Percentiles rank a stretch among this genome's conserved stretches.
phyloP scores from a whole-genome alignment of 2,113 vertebrate species.

The Dolichotis patagonum region DNA sequence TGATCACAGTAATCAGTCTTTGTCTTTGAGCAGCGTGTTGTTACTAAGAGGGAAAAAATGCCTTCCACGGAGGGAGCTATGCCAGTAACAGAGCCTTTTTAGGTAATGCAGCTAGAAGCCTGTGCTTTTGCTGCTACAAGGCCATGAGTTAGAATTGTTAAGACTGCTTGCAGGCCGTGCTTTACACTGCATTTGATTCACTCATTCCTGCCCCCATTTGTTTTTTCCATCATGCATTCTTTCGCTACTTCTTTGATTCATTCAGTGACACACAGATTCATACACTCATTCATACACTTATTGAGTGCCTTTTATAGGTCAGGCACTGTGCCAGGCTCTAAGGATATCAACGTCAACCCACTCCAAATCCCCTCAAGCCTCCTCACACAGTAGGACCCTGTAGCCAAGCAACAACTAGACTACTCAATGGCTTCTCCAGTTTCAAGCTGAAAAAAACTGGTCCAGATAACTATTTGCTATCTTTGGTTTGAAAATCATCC shows the following conservation, averaged over 20 bases:
- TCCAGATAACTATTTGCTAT: background rate
- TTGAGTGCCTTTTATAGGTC: background rate
- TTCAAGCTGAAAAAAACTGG: background rate
- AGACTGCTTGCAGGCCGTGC: background rate
- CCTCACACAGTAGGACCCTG: background rate
- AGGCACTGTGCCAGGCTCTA: background rate
- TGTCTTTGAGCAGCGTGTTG: background rate
- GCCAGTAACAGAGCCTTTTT: background rate
- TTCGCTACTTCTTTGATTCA: slow-evolving; percentile 8
- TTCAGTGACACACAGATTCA: background rate
- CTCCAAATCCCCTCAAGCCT: background rate
- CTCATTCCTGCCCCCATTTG: background rate
- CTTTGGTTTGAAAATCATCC: slow-evolving; percentile 16
- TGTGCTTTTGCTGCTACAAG: background rate
- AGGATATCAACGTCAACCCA: background rate
- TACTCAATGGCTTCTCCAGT: background rate
- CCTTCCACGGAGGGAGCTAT: background rate
- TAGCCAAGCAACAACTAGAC: background rate
- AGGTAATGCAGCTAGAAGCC: background rate
- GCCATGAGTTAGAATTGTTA: background rate
- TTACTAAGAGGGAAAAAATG: background rate
- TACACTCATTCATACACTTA: slow-evolving; percentile 21
- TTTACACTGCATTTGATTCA: background rate
- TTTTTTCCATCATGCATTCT: background rate
- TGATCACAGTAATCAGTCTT: slow-evolving; percentile 1